Base-by-base conservation (phyloP, 2,888 invertebrate species). In the Oscheius sp. region DNA sequence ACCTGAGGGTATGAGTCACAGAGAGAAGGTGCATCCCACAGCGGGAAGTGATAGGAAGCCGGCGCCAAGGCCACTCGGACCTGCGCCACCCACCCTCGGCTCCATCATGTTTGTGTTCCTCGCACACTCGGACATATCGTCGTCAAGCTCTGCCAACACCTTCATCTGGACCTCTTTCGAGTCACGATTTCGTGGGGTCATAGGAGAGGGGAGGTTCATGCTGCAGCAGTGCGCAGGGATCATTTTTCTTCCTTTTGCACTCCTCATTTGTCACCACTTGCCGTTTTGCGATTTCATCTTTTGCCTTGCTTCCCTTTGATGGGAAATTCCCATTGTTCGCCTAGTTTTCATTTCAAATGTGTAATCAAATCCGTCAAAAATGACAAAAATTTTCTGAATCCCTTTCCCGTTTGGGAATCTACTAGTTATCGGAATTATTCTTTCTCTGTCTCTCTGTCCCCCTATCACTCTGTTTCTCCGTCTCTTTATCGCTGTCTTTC, bases 61-160 rank as follows among this genome's bases (percentile, higher is more conserved):
- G 55, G 68, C 68, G 68, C 53, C 68, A 68, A 68, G 68, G 68
- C 68, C 68, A 68, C 68, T 68, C 68, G 55, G 68, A 55, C 68
- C 42, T 55, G 68, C 68, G 68, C 68, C 68, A 68, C 68, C 55
- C 68, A 35, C 68, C 68, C 68, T 68, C 63, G 48, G 68, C 68
- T 68, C 68, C 35, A 32, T 32, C 29, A 51, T 68, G 68, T 68
- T 68, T 68, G 68, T 68, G 68, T 68, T 68, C 68, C 55, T 35
- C 68, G 53, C 13, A 11, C 29, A 50, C 55, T 68, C 68, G 53
- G 32, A 68, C 55, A 35, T 68, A 68, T 55, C 50, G 55, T 32
- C 32, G 11, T 33, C 33, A 53, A 29, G 29, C 68, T 68, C 11
- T 68, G 35, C 21, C 55, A 68, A 68, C 68, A 68, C 10, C 42